phyloP scores from a whole-genome alignment of 2,888 invertebrate species.

The Folsomia candida region DNA sequence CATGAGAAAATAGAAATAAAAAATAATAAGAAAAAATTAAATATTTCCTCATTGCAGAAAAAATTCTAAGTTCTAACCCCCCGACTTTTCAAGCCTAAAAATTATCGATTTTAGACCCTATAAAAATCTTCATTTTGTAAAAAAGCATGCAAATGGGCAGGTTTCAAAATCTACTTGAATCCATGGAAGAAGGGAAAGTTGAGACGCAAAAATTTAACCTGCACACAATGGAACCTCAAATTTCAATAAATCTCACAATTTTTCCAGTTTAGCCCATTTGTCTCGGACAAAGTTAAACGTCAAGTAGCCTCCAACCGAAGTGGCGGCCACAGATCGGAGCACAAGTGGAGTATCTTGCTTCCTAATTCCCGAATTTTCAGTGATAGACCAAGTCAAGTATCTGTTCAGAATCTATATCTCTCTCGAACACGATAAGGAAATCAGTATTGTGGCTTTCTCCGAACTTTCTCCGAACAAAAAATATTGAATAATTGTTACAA shows the following conservation, averaged over 20 bases:
- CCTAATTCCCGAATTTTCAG: constrained; percentile 71
- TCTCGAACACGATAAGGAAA: constrained; percentile 75
- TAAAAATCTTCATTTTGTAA: constrained; percentile 20
- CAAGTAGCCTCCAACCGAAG: constrained; percentile 75
- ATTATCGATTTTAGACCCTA: constrained; percentile 66
- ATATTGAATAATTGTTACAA: too few species aligned
- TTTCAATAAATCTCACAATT: constrained; percentile 69
- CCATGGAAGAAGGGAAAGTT: too few species aligned
- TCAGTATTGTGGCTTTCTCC: constrained; percentile 74
- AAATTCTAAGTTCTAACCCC: too few species aligned
- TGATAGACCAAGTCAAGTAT: constrained; percentile 71
- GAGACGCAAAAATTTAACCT: too few species aligned
- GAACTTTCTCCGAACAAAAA: too few species aligned
- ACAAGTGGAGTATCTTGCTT: constrained; percentile 78
- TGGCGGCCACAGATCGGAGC: constrained; percentile 71
- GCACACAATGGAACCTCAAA: too few species aligned
- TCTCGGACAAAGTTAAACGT: constrained; percentile 74
- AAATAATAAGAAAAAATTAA: too few species aligned
- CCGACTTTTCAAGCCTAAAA: too few species aligned
- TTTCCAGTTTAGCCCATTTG: constrained; percentile 69
- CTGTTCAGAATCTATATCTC: constrained; percentile 79
- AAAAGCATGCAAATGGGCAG: neutral
- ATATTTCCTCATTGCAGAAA: too few species aligned
- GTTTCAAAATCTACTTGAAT: too few species aligned
- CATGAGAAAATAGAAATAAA: too few species aligned